These are phyloP conservation scores for Parazoanthus atlanticus DNA, from an alignment of 92 coral and sea anemone genomes.

Conservation along the genomic window DNA sequence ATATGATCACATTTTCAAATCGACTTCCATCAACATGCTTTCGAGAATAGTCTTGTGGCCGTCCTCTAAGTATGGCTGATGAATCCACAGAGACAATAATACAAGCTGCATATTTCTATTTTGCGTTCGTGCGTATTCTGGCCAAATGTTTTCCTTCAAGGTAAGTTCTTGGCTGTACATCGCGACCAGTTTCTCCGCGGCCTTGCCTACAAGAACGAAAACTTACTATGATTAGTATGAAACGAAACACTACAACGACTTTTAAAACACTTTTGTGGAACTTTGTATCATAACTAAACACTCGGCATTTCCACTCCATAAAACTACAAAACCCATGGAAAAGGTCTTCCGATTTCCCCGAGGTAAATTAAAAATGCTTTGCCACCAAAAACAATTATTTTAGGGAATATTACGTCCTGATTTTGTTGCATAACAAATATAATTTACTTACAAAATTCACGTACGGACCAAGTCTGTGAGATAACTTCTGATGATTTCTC, in stretches of 20 bases:
- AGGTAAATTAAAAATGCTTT: not conserved
- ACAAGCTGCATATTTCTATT: constrained; percentile 82
- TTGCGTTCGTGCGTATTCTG: constrained; percentile 65
- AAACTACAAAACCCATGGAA: not conserved
- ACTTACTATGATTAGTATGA: not conserved
- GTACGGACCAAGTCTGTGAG: constrained; percentile 81
- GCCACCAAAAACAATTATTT: too few species aligned
- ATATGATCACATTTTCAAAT: constrained; percentile 30
- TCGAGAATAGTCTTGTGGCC: constrained; percentile 70
- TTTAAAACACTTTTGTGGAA: not conserved
- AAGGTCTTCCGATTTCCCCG: not conserved
- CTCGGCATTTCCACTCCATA: not conserved
- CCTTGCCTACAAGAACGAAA: constrained; percentile 53
- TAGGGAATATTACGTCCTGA: too few species aligned
- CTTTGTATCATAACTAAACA: not conserved
- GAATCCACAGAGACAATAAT: constrained; percentile 88
- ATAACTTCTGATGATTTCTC: constrained; percentile 36
- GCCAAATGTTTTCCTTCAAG: constrained; percentile 80
- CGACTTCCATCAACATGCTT: constrained; percentile 90
- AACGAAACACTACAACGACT: not conserved
- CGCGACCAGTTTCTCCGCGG: constrained; percentile 69
- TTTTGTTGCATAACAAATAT: not conserved
- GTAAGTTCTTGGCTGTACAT: constrained; percentile 78
- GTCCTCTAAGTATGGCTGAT: constrained; percentile 83
- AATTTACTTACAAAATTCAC: constrained; percentile 77